Percentiles rank a stretch among this genome's conserved stretches.
Conservation (phyloP, 2,888 invertebrate genomes). For the Philopedon plagiatum region DNA sequence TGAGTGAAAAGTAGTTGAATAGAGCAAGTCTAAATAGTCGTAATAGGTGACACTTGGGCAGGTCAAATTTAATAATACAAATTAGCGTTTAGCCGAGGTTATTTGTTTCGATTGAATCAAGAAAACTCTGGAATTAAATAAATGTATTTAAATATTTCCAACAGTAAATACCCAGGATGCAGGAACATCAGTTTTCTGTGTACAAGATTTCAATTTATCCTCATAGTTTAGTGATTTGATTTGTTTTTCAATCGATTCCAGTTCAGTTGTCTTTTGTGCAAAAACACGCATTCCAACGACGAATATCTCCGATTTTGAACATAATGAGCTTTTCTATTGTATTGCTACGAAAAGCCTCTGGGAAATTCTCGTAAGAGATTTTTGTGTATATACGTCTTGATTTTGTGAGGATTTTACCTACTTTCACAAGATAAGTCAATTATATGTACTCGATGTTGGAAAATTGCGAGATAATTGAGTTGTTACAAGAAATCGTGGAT, state of each 20-base stretch:
- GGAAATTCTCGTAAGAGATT: constrained; percentile 27
- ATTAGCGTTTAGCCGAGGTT: too few relatives aligned
- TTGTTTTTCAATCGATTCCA: constrained; percentile 12
- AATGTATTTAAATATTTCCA: too few relatives aligned
- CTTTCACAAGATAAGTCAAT: constrained; percentile 6
- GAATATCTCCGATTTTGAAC: constrained; percentile 25
- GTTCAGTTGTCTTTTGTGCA: constrained; percentile 27
- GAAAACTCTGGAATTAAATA: too few relatives aligned
- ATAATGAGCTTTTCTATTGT: constrained; percentile 37
- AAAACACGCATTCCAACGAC: neutral
- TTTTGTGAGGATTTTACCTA: constrained; percentile 9
- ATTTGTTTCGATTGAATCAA: too few relatives aligned
- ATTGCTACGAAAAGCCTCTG: constrained; percentile 29
- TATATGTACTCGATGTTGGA: constrained; percentile 10
- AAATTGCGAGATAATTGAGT: constrained; percentile 2
- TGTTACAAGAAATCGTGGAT: too few relatives aligned
- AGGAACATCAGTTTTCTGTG: too few relatives aligned
- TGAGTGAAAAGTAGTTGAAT: too few relatives aligned
- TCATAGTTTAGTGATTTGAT: constrained; percentile 12
- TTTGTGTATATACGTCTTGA: constrained; percentile 17
- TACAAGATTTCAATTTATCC: too few relatives aligned
- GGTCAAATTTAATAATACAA: too few relatives aligned
- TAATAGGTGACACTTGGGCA: too few relatives aligned
- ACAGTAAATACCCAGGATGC: too few relatives aligned
- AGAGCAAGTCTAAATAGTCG: too few relatives aligned